Conservation (phyloP, 2,888 invertebrate species). For the Pollenia labialis region DNA sequence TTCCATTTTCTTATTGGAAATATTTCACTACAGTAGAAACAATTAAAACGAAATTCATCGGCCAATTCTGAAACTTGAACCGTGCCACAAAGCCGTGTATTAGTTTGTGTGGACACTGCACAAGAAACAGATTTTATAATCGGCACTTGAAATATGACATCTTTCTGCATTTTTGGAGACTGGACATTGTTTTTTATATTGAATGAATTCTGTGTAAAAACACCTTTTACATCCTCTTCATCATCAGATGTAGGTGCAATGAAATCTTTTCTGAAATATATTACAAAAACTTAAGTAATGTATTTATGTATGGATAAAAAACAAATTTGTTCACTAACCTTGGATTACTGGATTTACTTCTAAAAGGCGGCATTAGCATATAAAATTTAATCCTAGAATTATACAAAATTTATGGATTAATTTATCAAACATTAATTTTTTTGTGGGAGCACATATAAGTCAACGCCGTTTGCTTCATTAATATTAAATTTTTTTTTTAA, state of each 20-base stretch:
- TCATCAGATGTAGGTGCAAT: background rate
- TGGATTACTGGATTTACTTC: no score
- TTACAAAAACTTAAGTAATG: no score
- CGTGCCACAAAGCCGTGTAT: slow-evolving; percentile 45
- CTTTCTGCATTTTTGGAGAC: background rate
- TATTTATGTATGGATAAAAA: no score
- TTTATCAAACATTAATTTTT: no score
- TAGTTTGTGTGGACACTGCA: slow-evolving; percentile 47
- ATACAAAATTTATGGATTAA: no score
- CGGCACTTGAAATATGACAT: slow-evolving; percentile 27
- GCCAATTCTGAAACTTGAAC: slow-evolving; percentile 50
- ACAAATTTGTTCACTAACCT: no score
- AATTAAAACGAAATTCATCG: slow-evolving; percentile 50
- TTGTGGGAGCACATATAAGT: no score
- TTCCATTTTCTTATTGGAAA: slow-evolving; percentile 44
- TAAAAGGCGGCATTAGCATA: no score
- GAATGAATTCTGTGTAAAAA: background rate
- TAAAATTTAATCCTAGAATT: no score
- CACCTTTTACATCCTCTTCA: background rate
- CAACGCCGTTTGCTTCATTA: no score
- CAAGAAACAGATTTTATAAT: slow-evolving; percentile 18
- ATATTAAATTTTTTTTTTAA: no score
- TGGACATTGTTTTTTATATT: slow-evolving; percentile 1
- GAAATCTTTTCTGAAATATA: no score
- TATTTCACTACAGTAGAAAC: slow-evolving; percentile 47